Evolutionary conservation across 2,888 invertebrate species (phyloP).

Genomic region (Apeira syringaria): DNA sequence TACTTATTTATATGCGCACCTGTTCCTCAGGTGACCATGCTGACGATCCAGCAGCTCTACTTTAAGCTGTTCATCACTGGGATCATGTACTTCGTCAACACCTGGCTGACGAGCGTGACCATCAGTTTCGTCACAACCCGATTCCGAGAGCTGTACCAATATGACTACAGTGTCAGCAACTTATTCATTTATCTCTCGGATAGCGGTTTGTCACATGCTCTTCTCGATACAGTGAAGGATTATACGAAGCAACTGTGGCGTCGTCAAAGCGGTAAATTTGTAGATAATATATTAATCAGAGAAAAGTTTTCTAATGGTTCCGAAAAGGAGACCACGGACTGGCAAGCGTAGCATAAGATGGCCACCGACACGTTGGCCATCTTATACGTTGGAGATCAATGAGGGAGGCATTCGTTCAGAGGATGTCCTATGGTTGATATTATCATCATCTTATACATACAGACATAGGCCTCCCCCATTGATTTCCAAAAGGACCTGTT

Average conservation of each 20-base stretch:
- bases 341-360: too few species aligned
- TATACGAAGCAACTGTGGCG: slow-evolving; percentile 60
- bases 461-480: too few species aligned
- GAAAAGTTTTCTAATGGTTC: too few species aligned
- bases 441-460: too few species aligned
- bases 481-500: too few species aligned
- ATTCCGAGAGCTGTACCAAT: slow-evolving; percentile 51
- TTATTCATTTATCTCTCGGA: slow-evolving; percentile 47
- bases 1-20: too few species aligned
- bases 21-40: not conserved
- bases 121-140: slow-evolving; percentile 52
- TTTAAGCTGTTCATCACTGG: slow-evolving; percentile 49
- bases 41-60: slow-evolving; percentile 44
- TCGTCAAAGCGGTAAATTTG: slow-evolving; percentile 55
- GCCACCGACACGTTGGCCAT: too few species aligned
- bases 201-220: slow-evolving; percentile 46
- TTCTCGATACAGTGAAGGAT: slow-evolving; percentile 44
- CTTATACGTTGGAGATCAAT: too few species aligned
- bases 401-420: too few species aligned
- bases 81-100: slow-evolving; percentile 43
- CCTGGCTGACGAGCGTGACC: slow-evolving; percentile 54
- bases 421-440: too few species aligned
- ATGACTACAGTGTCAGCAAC: slow-evolving; percentile 51
- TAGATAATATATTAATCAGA: too few species aligned
- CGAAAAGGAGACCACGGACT: too few species aligned